These are phyloP conservation scores for Torymus aiolomorphi DNA, from an alignment of 2,888 invertebrate genomes.

Conservation along the genomic window DNA sequence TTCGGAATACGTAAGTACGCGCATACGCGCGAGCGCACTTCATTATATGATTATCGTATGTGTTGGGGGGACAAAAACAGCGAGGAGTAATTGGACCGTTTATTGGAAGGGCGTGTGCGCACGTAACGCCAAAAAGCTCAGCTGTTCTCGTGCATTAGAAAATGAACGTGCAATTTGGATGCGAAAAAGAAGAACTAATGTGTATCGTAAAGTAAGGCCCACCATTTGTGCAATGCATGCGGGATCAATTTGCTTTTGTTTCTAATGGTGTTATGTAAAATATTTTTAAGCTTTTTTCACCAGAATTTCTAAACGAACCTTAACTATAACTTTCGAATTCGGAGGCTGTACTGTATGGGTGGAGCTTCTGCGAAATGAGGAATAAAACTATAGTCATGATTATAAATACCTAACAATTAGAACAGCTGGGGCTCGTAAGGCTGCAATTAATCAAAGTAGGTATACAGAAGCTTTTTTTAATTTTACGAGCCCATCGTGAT, in stretches of 20 bases:
- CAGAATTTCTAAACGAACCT: too few species aligned
- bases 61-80: conserved; percentile 23
- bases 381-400: too few species aligned
- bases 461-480: too few species aligned
- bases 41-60: not conserved
- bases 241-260: not conserved
- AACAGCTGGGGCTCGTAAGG: too few species aligned
- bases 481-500: too few species aligned
- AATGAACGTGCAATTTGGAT: not conserved
- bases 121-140: conserved; percentile 4
- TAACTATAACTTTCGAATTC: too few species aligned
- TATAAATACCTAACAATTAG: too few species aligned
- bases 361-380: too few species aligned
- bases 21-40: not conserved
- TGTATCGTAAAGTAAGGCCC: not conserved
- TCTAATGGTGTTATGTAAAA: conserved; percentile 1
- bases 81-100: conserved; percentile 7
- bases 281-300: not conserved
- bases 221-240: not conserved
- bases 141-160: conserved; percentile 1
- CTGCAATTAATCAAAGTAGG: too few species aligned
- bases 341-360: too few species aligned
- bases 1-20: conserved; percentile 9
- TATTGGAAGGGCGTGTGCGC: not conserved
- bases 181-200: not conserved